Percentiles rank a stretch among this genome's conserved stretches.
phyloP scores from a whole-genome alignment of 1,140 invertebrate genomes.

The Apolygus lucorum region DNA sequence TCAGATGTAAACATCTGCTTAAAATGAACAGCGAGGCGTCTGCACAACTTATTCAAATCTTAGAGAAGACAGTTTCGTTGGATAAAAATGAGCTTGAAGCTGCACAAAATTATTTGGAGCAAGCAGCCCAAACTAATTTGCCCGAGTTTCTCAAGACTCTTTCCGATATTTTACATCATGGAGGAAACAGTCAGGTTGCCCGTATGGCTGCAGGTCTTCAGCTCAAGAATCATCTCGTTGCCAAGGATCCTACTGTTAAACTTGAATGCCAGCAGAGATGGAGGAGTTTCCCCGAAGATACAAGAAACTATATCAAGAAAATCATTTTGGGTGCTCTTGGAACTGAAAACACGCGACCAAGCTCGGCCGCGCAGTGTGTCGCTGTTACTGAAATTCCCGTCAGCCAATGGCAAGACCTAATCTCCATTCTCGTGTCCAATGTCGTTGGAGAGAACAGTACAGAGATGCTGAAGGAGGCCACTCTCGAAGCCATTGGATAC shows the following conservation, averaged over 20 bases:
- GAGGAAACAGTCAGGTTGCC: slow-evolving; percentile 80
- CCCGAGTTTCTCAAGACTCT: slow-evolving; percentile 88
- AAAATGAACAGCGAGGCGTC: slow-evolving; percentile 56
- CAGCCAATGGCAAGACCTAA: slow-evolving; percentile 75
- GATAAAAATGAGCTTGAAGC: slow-evolving; percentile 91
- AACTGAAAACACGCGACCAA: slow-evolving; percentile 88
- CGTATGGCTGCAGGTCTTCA: slow-evolving; percentile 97
- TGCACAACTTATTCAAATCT: slow-evolving; percentile 70
- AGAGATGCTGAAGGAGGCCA: slow-evolving; percentile 91
- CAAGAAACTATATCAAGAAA: slow-evolving; percentile 82
- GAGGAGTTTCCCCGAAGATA: slow-evolving; percentile 79
- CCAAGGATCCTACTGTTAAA: slow-evolving; percentile 82
- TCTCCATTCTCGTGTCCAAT: slow-evolving; percentile 77
- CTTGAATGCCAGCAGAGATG: slow-evolving; percentile 82
- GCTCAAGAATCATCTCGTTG: slow-evolving; percentile 95
- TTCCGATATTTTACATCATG: slow-evolving; percentile 83
- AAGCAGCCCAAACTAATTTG: slow-evolving; percentile 85
- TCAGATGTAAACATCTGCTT: too few species aligned
- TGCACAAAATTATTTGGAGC: slow-evolving; percentile 85
- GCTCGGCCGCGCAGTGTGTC: slow-evolving; percentile 96
- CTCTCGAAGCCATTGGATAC: slow-evolving; percentile 92
- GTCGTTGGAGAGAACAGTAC: slow-evolving; percentile 73
- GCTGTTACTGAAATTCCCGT: slow-evolving; percentile 91
- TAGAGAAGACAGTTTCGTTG: slow-evolving; percentile 92
- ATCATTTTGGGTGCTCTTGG: slow-evolving; percentile 91